Percentiles rank a stretch among this genome's conserved stretches.
phyloP scores from a whole-genome alignment of 2,888 invertebrate species.

The Apamea epomidion region DNA sequence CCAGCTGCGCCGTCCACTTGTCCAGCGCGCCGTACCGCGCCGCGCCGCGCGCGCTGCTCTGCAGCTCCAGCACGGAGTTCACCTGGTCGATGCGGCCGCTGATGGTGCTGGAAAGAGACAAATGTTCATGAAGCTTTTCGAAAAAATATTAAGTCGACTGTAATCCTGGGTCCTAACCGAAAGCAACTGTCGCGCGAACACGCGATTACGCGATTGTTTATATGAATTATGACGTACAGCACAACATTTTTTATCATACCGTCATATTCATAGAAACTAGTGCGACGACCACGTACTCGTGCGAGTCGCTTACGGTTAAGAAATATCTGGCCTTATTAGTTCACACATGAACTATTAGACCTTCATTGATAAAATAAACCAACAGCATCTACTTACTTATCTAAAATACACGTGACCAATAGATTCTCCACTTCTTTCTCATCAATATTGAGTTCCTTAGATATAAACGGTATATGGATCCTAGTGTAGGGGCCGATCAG shows the following conservation, averaged over 20 bases:
- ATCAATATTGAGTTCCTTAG: slow-evolving; percentile 97
- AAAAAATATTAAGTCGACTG: neutral
- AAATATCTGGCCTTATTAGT: neutral
- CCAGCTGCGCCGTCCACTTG: slow-evolving; percentile 98
- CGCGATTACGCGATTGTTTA: too few species aligned
- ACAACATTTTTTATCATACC: too few species aligned
- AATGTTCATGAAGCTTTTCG: neutral
- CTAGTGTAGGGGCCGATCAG: slow-evolving; percentile 99
- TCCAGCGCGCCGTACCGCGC: slow-evolving; percentile 98
- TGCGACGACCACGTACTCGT: neutral
- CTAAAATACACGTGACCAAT: slow-evolving; percentile 99
- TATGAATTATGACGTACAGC: neutral
- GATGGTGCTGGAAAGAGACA: slow-evolving; percentile 91
- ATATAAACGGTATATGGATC: slow-evolving; percentile 99
- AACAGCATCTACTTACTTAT: slow-evolving; percentile 93
- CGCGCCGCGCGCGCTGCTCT: slow-evolving; percentile 94
- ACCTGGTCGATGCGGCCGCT: slow-evolving; percentile 98
- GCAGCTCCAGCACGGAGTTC: slow-evolving; percentile 97
- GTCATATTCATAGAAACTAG: neutral
- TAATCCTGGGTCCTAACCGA: neutral
- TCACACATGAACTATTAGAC: neutral
- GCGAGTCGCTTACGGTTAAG: neutral
- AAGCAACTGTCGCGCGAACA: neutral
- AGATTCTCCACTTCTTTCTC: slow-evolving; percentile 98
- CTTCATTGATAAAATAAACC: neutral